A percentile compares a stretch with the other conserved stretches of the same genome.
phyloP scores from a whole-genome alignment of 2,888 invertebrate species.

The Microctonus brassicae region DNA sequence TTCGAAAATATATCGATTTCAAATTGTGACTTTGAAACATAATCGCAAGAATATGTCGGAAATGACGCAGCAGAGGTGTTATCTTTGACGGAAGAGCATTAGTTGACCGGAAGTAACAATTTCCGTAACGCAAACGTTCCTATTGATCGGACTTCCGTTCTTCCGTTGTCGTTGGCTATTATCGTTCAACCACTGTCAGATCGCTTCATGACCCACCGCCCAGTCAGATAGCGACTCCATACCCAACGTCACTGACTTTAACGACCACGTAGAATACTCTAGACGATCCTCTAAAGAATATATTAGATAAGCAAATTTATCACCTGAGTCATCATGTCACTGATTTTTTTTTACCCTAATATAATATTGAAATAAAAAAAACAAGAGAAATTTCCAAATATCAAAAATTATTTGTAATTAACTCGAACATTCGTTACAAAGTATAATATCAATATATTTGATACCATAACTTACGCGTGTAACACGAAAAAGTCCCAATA shows the following conservation, averaged over 20 bases:
- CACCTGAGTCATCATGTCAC: conserved; percentile 12
- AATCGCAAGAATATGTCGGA: conserved; percentile 46
- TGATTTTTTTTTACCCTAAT: not conserved
- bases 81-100: conserved; percentile 64
- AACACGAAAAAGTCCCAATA: conserved; percentile 5
- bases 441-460: not conserved
- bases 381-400: not conserved
- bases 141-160: conserved; percentile 62
- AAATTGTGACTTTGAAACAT: not conserved
- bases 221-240: conserved; percentile 21
- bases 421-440: not conserved
- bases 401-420: not conserved
- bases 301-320: conserved; percentile 24
- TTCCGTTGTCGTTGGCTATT: conserved; percentile 40
- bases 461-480: not conserved
- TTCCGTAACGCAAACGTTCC: conserved; percentile 65
- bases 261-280: conserved; percentile 18
- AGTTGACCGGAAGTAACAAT: conserved; percentile 64
- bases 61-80: conserved; percentile 48
- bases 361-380: not conserved
- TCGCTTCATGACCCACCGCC: conserved; percentile 31
- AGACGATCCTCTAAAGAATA: conserved; percentile 11
- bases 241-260: conserved; percentile 26
- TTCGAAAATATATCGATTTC: not conserved
- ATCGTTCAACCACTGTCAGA: conserved; percentile 28